phyloP scores from a whole-genome alignment of 1,140 invertebrate genomes.

The Temnothorax curvispinosus region DNA sequence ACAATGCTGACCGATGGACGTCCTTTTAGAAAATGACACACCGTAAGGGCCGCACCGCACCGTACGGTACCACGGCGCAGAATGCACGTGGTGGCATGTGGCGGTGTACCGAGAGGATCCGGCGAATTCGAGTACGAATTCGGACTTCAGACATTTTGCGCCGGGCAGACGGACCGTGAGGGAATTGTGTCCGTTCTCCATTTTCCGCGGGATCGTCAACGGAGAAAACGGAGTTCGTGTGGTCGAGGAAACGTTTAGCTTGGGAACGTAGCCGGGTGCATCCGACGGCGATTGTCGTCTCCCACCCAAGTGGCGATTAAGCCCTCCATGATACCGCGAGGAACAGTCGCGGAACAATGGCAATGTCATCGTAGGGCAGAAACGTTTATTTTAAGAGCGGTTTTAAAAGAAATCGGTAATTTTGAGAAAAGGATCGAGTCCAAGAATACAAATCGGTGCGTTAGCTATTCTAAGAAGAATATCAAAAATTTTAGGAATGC shows the following conservation, averaged over 20 bases:
- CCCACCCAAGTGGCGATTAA: slow-evolving; percentile 42
- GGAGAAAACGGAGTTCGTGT: slow-evolving; percentile 46
- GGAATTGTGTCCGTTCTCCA: slow-evolving; percentile 38
- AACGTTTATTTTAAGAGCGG: not conserved
- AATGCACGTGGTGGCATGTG: slow-evolving; percentile 50
- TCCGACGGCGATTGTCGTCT: slow-evolving; percentile 50
- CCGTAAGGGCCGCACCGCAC: slow-evolving; percentile 26
- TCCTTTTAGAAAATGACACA: slow-evolving; percentile 70
- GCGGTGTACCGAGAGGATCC: slow-evolving; percentile 29
- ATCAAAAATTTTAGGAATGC: not conserved
- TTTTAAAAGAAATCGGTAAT: slow-evolving; percentile 9
- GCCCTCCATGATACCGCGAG: slow-evolving; percentile 37
- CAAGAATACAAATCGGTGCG: not conserved
- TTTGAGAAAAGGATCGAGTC: not conserved
- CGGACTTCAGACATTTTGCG: slow-evolving; percentile 43
- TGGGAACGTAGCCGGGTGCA: slow-evolving; percentile 48
- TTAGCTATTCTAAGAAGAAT: not conserved
- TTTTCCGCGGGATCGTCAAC: slow-evolving; percentile 41
- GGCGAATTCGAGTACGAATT: slow-evolving; percentile 29
- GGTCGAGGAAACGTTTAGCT: slow-evolving; percentile 49
- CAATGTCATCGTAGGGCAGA: slow-evolving; percentile 4
- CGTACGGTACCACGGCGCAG: not conserved
- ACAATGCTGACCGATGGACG: slow-evolving; percentile 69
- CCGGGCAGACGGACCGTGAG: slow-evolving; percentile 27
- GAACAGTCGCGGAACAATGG: slow-evolving; percentile 18